Conservation (phyloP, 2,797 vertebrate species). For the Chaenodraco wilsoni region DNA sequence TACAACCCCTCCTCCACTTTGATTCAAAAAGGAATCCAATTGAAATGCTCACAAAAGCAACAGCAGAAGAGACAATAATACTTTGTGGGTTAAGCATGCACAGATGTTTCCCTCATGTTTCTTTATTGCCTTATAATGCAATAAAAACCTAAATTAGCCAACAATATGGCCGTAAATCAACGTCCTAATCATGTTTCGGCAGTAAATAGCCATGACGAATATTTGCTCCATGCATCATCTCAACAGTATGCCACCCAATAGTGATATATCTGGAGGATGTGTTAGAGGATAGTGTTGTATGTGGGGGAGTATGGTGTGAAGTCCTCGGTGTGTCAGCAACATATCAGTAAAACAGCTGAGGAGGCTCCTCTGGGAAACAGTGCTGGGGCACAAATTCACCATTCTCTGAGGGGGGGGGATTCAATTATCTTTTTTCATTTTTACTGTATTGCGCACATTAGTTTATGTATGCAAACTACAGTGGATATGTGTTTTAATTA, state of each 20-base stretch:
- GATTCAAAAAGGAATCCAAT: no score
- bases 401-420: constrained; percentile 10
- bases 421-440: constrained; percentile 12
- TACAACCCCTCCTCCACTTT: no score
- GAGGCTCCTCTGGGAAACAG: constrained; percentile 45
- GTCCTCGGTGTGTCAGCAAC: constrained; percentile 67
- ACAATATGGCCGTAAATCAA: constrained; percentile 42
- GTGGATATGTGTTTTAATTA: not conserved
- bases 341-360: constrained; percentile 60
- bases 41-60: no score
- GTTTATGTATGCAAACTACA: not conserved
- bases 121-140: constrained; percentile 54
- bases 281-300: constrained; percentile 54
- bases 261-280: constrained; percentile 57
- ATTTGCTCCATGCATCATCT: constrained; percentile 52
- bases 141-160: constrained; percentile 27
- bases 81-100: not conserved
- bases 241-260: constrained; percentile 36
- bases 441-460: constrained; percentile 7
- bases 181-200: constrained; percentile 24
- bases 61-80: constrained; percentile 2
- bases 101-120: constrained; percentile 27
- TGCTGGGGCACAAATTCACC: constrained; percentile 18
- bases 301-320: constrained; percentile 61
- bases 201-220: constrained; percentile 50